These are phyloP conservation scores for Cerastoderma edule DNA, from an alignment of 2,888 invertebrate species.

Conservation along the genomic window DNA sequence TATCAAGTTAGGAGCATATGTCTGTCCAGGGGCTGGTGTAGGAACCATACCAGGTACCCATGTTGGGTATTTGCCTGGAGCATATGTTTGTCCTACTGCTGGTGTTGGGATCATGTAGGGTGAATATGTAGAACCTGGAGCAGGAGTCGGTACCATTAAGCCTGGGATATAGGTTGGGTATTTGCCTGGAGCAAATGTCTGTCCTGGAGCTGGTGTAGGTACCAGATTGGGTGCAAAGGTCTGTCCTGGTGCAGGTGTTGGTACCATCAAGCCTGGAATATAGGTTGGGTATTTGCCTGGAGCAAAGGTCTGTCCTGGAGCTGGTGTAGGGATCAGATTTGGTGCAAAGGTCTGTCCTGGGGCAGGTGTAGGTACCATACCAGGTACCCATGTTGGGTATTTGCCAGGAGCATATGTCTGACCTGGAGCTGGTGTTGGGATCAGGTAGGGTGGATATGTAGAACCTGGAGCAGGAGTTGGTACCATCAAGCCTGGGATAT, in stretches of 20 bases:
- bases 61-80: constrained; percentile 45
- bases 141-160: constrained; percentile 53
- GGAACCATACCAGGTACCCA: constrained; percentile 51
- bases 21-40: constrained; percentile 55
- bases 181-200: constrained; percentile 48
- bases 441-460: constrained; percentile 46
- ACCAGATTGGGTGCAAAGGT: constrained; percentile 61
- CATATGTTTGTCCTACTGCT: constrained; percentile 50
- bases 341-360: constrained; percentile 57
- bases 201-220: constrained; percentile 56
- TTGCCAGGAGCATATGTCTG: constrained; percentile 53
- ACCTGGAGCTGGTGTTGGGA: constrained; percentile 61
- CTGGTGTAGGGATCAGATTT: constrained; percentile 56
- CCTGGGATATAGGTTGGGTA: constrained; percentile 50
- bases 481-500: constrained; percentile 42
- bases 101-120: constrained; percentile 58
- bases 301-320: constrained; percentile 58
- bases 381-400: constrained; percentile 51
- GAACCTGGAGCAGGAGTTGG: constrained; percentile 56
- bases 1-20: constrained; percentile 43
- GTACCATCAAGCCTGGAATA: constrained; percentile 55
- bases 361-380: constrained; percentile 54
- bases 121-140: constrained; percentile 43
- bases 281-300: constrained; percentile 61
- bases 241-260: constrained; percentile 55